Evolutionary conservation across 2,797 vertebrate species (phyloP).

Genomic region (Falco cherrug): DNA sequence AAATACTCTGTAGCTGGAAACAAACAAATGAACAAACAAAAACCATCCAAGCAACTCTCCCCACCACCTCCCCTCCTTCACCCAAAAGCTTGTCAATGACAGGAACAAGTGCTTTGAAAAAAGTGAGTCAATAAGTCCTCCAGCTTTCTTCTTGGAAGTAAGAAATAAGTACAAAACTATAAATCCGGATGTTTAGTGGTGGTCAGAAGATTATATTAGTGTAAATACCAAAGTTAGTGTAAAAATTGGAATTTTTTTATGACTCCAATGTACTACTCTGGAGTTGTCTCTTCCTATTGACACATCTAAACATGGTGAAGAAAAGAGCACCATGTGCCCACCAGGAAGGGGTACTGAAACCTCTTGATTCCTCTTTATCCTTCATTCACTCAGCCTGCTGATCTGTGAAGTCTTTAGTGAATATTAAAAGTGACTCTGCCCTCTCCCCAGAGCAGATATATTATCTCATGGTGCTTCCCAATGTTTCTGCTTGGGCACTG

Average conservation of each 20-base stretch:
- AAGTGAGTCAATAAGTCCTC: neutral
- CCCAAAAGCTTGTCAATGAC: neutral
- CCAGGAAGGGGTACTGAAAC: neutral
- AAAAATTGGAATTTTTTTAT: neutral
- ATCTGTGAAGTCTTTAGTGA: neutral
- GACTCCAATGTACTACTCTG: neutral
- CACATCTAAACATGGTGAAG: neutral
- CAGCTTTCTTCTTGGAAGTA: neutral
- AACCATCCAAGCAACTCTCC: neutral
- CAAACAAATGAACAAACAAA: neutral
- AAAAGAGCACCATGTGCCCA: neutral
- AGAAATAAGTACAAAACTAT: neutral
- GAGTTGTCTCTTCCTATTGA: neutral
- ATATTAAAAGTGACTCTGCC: neutral
- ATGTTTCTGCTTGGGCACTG: neutral
- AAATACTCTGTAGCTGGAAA: slow-evolving; percentile 1
- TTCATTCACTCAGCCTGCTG: neutral
- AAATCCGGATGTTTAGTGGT: neutral
- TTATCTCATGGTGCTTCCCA: neutral
- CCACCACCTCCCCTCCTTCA: neutral
- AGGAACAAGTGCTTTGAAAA: neutral
- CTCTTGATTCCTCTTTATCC: neutral
- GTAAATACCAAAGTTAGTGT: neutral
- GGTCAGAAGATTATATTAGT: neutral
- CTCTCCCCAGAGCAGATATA: neutral